Conservation (phyloP, 2,888 invertebrate species). For the Drosophila sordidula region DNA sequence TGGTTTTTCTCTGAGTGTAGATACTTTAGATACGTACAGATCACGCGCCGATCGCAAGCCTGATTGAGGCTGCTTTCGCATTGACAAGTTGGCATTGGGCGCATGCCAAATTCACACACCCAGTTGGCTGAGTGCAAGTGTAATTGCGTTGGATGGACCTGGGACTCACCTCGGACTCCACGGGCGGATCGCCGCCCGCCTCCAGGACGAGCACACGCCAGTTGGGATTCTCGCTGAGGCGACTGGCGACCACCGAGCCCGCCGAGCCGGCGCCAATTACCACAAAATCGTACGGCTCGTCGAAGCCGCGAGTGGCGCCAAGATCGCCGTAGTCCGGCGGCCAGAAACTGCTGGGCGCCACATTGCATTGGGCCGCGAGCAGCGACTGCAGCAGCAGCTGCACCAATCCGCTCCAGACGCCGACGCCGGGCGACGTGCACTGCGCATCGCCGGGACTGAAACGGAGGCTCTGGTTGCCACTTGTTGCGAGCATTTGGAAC, state of each 20-base stretch:
- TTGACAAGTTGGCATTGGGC: not conserved
- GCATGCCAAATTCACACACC: not conserved
- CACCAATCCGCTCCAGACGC: conserved; percentile 85
- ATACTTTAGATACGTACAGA: not conserved
- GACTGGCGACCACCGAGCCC: conserved; percentile 85
- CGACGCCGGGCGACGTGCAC: conserved; percentile 70
- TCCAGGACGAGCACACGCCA: conserved; percentile 86
- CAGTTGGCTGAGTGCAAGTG: not conserved
- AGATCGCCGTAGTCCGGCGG: conserved; percentile 85
- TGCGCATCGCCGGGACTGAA: conserved; percentile 35
- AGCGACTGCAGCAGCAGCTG: conserved; percentile 87
- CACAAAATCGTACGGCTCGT: conserved; percentile 84
- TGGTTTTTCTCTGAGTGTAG: not conserved
- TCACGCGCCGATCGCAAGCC: not conserved
- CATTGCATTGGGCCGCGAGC: conserved; percentile 87
- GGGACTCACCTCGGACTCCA: conserved; percentile 81
- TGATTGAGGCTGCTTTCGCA: not conserved
- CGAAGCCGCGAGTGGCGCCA: conserved; percentile 18
- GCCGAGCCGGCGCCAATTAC: conserved; percentile 86
- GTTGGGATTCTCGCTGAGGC: conserved; percentile 85
- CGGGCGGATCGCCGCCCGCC: conserved; percentile 86
- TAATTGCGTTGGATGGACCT: not conserved
- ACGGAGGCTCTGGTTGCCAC: not conserved
- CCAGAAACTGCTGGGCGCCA: conserved; percentile 86
- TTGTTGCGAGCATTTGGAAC: conserved; percentile 36